These are phyloP conservation scores for Toxotes jaculatrix DNA, from an alignment of 2,113 vertebrate genomes.

Conservation along the genomic window DNA sequence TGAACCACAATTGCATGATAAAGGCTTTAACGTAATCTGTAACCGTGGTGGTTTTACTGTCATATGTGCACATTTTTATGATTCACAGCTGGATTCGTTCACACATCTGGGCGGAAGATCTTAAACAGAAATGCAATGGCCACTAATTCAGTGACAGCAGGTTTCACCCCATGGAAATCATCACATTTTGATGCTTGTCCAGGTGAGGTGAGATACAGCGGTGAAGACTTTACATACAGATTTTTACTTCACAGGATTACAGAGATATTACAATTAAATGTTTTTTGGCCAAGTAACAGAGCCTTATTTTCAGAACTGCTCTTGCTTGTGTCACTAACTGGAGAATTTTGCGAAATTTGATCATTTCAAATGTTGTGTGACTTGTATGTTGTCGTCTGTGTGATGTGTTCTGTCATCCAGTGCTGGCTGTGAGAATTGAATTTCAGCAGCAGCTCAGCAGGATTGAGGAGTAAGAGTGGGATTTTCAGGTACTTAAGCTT, in stretches of 20 bases:
- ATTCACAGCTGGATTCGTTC: no score
- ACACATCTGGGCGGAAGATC: no score
- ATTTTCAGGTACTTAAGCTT: conserved; percentile 43
- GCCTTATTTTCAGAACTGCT: neutral
- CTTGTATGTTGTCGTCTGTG: neutral
- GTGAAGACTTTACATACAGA: no score
- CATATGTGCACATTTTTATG: neutral
- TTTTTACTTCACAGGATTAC: no score
- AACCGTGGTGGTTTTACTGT: no score
- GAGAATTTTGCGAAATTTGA: neutral
- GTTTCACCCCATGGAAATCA: no score
- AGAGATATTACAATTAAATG: no score
- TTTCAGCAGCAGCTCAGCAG: conserved; percentile 43
- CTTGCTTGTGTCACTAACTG: neutral
- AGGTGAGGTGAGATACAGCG: no score
- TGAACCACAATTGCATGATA: neutral
- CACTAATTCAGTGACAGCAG: no score
- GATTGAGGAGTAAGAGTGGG: conserved; percentile 42
- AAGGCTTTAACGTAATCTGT: neutral
- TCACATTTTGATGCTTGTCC: no score
- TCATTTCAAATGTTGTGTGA: neutral
- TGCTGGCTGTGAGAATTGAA: neutral
- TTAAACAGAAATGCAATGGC: no score
- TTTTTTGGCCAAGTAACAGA: no score
- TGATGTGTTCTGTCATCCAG: neutral